Evolutionary conservation across 2,113 vertebrate genomes (phyloP).

Genomic region (Sylvilagus bachmani): DNA sequence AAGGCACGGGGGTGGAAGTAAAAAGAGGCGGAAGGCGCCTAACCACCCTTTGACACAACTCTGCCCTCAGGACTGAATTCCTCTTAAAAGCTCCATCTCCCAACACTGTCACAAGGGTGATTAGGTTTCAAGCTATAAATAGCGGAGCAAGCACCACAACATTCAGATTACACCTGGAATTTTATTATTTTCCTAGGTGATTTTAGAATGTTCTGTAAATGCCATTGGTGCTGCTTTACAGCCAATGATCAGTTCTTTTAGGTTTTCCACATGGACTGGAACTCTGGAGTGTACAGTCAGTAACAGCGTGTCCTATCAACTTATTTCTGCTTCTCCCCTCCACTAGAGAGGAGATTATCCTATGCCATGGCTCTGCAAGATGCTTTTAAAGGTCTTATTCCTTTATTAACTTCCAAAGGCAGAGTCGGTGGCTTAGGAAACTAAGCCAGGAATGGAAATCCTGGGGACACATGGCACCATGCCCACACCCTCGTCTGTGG

Average conservation of each 20-base stretch:
- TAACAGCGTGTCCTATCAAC: neutral
- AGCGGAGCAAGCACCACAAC: neutral
- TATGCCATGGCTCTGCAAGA: neutral
- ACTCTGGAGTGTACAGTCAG: neutral
- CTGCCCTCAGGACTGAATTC: neutral
- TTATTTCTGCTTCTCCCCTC: conserved; percentile 36
- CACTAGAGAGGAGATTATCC: neutral
- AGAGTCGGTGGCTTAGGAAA: neutral
- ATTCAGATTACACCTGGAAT: neutral
- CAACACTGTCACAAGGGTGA: neutral
- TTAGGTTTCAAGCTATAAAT: neutral
- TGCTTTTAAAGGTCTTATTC: neutral
- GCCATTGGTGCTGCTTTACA: neutral
- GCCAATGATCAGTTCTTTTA: neutral
- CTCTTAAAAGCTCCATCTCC: neutral
- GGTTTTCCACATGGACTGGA: neutral
- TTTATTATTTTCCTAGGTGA: neutral
- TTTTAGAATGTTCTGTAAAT: neutral
- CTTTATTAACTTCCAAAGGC: neutral
- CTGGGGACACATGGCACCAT: neutral
- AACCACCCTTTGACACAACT: neutral
- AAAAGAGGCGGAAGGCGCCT: neutral
- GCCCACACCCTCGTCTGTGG: neutral
- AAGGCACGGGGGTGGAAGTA: neutral
- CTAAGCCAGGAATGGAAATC: neutral